Evolutionary conservation across 2,797 vertebrate genomes (phyloP).

Genomic region (Telmatherina bonti): DNA sequence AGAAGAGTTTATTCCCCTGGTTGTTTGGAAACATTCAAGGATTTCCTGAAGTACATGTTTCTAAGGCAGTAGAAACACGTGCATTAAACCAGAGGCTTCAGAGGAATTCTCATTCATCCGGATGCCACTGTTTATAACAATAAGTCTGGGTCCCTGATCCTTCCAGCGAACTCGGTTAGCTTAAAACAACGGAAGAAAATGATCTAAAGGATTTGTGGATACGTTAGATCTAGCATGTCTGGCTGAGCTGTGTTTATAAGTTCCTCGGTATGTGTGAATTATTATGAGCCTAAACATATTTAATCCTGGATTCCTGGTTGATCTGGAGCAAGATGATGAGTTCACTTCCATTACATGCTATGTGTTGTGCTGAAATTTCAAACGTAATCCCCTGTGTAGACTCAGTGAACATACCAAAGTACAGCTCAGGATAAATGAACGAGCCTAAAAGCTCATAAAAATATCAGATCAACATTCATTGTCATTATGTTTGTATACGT

Average conservation of each 20-base stretch:
- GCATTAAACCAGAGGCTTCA: constrained; percentile 18
- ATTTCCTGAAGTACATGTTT: constrained; percentile 34
- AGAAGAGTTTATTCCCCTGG: constrained; percentile 1
- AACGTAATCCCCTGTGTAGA: constrained; percentile 40
- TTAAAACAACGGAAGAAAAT: constrained; percentile 63
- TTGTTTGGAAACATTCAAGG: constrained; percentile 38
- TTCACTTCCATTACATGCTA: constrained; percentile 45
- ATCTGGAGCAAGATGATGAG: constrained; percentile 27
- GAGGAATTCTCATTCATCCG: constrained; percentile 27
- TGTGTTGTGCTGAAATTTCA: constrained; percentile 34
- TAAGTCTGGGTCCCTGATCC: constrained; percentile 23
- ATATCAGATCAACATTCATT: constrained; percentile 39
- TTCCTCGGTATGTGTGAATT: constrained; percentile 14
- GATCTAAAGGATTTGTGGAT: constrained; percentile 11
- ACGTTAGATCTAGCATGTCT: constrained; percentile 34
- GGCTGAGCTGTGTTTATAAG: constrained; percentile 21
- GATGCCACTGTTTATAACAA: constrained; percentile 54
- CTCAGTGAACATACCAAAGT: constrained; percentile 43
- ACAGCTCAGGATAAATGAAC: constrained; percentile 57
- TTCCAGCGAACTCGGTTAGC: constrained; percentile 58
- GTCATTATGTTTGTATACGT: constrained; percentile 24
- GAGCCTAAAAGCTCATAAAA: constrained; percentile 68
- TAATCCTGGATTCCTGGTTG: constrained; percentile 6
- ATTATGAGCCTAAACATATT: background rate
- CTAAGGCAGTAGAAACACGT: constrained; percentile 18